Conservation (phyloP, 2,113 vertebrate genomes). For the Lasiurus cinereus region DNA sequence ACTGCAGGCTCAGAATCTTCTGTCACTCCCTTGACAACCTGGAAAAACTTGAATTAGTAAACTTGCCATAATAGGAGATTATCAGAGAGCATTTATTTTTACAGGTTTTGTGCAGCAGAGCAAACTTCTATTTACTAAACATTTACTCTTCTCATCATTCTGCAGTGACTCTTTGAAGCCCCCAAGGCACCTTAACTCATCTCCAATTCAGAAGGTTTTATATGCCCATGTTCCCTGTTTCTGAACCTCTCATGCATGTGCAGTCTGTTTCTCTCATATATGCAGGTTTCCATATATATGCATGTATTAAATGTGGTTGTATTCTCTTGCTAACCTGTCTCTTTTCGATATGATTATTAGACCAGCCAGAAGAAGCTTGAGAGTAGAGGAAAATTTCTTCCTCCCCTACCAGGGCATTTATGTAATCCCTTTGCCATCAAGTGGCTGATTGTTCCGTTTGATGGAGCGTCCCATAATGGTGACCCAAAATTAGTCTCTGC, state of each 20-base stretch:
- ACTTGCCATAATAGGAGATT: neutral
- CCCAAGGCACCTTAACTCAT: neutral
- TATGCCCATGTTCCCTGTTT: neutral
- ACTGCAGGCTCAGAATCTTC: neutral
- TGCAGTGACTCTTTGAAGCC: neutral
- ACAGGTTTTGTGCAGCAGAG: neutral
- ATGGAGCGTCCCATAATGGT: neutral
- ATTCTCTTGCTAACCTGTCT: neutral
- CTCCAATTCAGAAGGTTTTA: neutral
- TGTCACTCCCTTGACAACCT: neutral
- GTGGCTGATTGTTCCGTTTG: neutral
- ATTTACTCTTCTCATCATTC: neutral
- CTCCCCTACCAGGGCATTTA: neutral
- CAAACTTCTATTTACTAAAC: neutral
- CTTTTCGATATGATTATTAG: neutral
- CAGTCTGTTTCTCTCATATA: neutral
- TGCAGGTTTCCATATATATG: neutral
- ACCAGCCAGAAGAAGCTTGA: neutral
- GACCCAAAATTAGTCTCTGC: neutral
- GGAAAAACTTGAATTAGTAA: neutral
- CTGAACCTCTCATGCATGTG: neutral
- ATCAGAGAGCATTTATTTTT: neutral
- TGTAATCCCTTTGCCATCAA: neutral
- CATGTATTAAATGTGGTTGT: neutral
- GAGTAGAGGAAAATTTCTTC: neutral